Percentiles rank a stretch among this genome's conserved stretches.
These are phyloP conservation scores for Protophormia terraenovae DNA, from an alignment of 2,888 invertebrate genomes.

Conservation along the genomic window DNA sequence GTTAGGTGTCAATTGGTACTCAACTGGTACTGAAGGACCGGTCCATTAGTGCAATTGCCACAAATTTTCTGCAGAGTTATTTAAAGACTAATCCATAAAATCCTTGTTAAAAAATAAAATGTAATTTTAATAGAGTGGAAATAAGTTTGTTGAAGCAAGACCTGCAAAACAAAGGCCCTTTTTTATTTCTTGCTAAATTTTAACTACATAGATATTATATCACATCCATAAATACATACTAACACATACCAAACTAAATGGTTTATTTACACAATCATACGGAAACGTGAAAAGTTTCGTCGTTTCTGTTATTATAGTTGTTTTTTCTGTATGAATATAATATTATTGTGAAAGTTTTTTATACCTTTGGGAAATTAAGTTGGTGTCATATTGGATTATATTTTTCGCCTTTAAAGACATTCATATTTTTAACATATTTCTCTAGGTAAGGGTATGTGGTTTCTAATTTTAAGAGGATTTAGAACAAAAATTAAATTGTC, in stretches of 20 bases:
- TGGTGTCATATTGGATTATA: slow-evolving; percentile 51
- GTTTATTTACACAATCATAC: neutral
- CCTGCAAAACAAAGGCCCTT: too few species aligned
- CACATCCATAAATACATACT: too few species aligned
- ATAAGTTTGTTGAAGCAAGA: too few species aligned
- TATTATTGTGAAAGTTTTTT: slow-evolving; percentile 24
- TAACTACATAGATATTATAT: neutral
- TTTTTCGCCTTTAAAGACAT: slow-evolving; percentile 1
- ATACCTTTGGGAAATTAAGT: slow-evolving; percentile 54
- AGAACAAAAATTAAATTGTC: neutral
- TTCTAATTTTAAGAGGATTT: neutral
- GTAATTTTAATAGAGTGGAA: too few species aligned
- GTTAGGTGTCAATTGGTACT: too few species aligned
- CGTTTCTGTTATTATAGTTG: neutral
- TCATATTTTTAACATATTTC: slow-evolving; percentile 45
- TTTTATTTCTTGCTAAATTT: too few species aligned
- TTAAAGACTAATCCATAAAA: too few species aligned
- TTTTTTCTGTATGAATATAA: neutral
- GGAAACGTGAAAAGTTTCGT: neutral
- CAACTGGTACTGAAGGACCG: too few species aligned
- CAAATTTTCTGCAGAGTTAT: too few species aligned
- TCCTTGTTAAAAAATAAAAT: too few species aligned
- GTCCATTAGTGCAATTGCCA: too few species aligned
- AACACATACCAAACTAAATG: neutral
- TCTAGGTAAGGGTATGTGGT: neutral